phyloP scores from a whole-genome alignment of 2,797 vertebrate species.

The Scyliorhinus canicula region DNA sequence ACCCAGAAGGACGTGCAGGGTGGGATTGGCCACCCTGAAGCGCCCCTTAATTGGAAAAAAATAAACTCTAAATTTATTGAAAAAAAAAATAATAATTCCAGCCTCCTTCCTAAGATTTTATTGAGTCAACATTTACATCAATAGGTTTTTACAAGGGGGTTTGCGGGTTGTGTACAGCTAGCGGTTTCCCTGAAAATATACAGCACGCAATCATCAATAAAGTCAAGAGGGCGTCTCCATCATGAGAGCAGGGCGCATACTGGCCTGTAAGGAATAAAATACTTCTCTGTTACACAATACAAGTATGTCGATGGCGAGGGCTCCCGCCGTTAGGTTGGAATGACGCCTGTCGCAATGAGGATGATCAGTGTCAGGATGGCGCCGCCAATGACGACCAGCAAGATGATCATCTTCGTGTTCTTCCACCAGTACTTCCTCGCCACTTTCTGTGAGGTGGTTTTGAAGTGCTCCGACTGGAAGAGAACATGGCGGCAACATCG shows the following conservation, averaged over 20 bases:
- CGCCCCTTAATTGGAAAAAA: no score
- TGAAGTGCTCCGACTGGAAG: conserved; percentile 81
- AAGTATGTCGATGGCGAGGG: neutral
- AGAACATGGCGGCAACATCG: neutral
- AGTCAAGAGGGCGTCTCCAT: neutral
- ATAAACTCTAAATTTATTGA: no score
- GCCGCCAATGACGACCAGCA: conserved; percentile 70
- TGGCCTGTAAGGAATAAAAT: neutral
- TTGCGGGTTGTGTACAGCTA: neutral
- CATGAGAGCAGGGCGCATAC: neutral
- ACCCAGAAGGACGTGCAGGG: no score
- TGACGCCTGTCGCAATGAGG: conserved; percentile 73
- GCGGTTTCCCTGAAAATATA: neutral
- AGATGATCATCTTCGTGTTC: conserved; percentile 75
- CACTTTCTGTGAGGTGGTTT: conserved; percentile 83
- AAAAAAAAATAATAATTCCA: no score
- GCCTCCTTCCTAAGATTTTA: neutral
- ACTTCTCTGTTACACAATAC: neutral
- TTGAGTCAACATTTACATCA: conserved; percentile 8
- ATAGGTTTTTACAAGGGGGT: neutral
- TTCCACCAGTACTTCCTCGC: conserved; percentile 86
- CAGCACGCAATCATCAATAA: neutral
- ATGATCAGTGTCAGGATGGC: conserved; percentile 76
- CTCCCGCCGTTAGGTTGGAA: conserved; percentile 55
- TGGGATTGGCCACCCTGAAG: no score